These are phyloP conservation scores for Lasiurus borealis DNA, from an alignment of 2,113 vertebrate species.

Conservation along the genomic window DNA sequence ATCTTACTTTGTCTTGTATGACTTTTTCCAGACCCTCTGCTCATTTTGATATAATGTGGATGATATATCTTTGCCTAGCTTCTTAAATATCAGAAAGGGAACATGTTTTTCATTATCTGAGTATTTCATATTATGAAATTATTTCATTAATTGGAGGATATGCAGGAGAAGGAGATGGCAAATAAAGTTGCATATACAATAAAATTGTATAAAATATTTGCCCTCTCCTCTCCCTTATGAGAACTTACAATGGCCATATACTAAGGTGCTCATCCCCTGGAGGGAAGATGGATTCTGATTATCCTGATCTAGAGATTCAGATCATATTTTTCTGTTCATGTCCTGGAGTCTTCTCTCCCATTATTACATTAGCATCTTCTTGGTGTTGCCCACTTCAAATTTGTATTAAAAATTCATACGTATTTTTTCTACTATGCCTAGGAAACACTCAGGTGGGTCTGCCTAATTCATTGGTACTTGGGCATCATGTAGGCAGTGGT, in stretches of 20 bases:
- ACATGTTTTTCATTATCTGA: neutral
- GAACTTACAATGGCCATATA: neutral
- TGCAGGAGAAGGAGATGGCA: neutral
- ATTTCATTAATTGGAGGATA: neutral
- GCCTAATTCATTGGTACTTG: conserved; percentile 90
- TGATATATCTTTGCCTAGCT: neutral
- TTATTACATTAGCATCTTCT: neutral
- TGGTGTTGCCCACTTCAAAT: neutral
- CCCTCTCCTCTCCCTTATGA: neutral
- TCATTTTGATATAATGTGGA: neutral
- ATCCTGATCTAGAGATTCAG: neutral
- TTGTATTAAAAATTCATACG: neutral
- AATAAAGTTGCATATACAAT: neutral
- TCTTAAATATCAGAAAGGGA: conserved; percentile 11
- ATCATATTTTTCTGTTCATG: neutral
- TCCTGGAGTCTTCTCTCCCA: neutral
- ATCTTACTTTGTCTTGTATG: neutral
- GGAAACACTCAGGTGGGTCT: conserved; percentile 91
- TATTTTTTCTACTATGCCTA: neutral
- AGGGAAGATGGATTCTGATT: neutral
- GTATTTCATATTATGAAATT: neutral
- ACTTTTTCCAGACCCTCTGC: neutral
- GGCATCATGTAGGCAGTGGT: conserved; percentile 93
- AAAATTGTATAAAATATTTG: neutral
- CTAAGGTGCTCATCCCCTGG: neutral